These are phyloP conservation scores for Leptinotarsa texana DNA, from an alignment of 1,140 invertebrate species.

Conservation along the genomic window DNA sequence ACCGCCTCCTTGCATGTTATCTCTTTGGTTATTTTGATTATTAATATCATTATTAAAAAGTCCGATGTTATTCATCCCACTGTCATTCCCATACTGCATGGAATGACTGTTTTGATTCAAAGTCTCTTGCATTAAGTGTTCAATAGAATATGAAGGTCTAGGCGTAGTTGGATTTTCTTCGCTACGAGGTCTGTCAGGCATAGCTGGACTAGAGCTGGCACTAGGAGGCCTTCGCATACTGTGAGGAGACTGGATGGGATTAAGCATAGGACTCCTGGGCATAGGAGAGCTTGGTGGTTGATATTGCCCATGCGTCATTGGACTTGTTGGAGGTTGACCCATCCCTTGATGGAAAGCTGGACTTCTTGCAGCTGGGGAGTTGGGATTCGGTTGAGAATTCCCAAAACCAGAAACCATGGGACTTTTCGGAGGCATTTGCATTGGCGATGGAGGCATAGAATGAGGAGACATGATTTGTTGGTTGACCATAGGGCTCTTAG, in stretches of 20 bases:
- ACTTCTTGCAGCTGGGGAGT: constrained; percentile 68
- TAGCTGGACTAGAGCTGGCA: constrained; percentile 60
- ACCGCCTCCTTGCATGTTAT: constrained; percentile 24
- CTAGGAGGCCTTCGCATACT: constrained; percentile 61
- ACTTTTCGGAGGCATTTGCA: constrained; percentile 51
- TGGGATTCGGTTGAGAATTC: constrained; percentile 62
- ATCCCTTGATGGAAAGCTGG: constrained; percentile 63
- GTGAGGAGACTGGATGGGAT: constrained; percentile 59
- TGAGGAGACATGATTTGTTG: constrained; percentile 61
- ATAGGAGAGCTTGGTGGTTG: constrained; percentile 62
- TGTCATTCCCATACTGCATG: constrained; percentile 15
- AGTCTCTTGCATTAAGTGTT: constrained; percentile 32
- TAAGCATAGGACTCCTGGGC: constrained; percentile 60
- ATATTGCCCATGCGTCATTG: constrained; percentile 60
- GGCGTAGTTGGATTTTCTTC: constrained; percentile 64
- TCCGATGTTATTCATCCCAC: not conserved
- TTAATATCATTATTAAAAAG: constrained; percentile 8
- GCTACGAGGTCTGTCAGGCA: constrained; percentile 62
- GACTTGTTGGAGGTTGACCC: constrained; percentile 58
- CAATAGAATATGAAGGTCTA: constrained; percentile 52
- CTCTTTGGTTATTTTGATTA: constrained; percentile 18
- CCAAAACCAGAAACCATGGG: constrained; percentile 44
- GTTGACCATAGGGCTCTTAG: constrained; percentile 53
- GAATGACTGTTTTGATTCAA: constrained; percentile 9
- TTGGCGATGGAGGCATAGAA: constrained; percentile 60